phyloP scores from a whole-genome alignment of 2,797 vertebrate species.

The Petrocephalus schoutedeni region DNA sequence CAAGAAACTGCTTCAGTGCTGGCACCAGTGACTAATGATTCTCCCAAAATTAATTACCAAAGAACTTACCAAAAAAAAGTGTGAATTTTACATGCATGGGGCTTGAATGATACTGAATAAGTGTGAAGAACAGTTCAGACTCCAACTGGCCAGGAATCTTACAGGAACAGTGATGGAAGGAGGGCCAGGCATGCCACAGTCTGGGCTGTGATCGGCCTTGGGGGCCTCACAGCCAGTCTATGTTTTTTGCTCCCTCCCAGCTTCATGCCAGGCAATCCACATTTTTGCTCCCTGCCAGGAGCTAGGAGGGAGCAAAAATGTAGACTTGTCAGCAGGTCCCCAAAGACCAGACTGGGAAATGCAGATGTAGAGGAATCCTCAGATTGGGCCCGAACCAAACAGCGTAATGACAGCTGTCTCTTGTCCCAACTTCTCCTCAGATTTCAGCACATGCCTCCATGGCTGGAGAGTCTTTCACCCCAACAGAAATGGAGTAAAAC shows the following conservation, averaged over 20 bases:
- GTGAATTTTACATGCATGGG: background rate
- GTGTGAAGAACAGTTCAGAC: background rate
- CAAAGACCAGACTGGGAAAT: too few relatives aligned
- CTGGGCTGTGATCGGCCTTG: constrained; percentile 27
- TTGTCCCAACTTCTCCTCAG: constrained; percentile 36
- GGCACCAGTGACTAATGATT: background rate
- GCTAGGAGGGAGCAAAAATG: too few relatives aligned
- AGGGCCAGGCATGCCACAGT: constrained; percentile 23
- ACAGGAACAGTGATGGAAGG: constrained; percentile 15
- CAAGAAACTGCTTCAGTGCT: background rate
- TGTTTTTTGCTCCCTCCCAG: too few relatives aligned
- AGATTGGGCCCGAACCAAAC: background rate
- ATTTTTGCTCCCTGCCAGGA: too few relatives aligned
- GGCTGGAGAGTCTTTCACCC: constrained; percentile 45
- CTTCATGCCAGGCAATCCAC: too few relatives aligned
- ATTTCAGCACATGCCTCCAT: constrained; percentile 52
- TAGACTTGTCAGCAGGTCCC: too few relatives aligned
- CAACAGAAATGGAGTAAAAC: constrained; percentile 56
- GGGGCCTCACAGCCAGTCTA: too few relatives aligned
- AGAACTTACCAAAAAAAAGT: constrained; percentile 17
- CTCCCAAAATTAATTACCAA: background rate
- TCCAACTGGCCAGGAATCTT: background rate
- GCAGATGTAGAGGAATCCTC: background rate
- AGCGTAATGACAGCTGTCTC: background rate
- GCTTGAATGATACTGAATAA: constrained; percentile 1